phyloP scores from a whole-genome alignment of 2,888 invertebrate species.

The Tupiocoris notatus region DNA sequence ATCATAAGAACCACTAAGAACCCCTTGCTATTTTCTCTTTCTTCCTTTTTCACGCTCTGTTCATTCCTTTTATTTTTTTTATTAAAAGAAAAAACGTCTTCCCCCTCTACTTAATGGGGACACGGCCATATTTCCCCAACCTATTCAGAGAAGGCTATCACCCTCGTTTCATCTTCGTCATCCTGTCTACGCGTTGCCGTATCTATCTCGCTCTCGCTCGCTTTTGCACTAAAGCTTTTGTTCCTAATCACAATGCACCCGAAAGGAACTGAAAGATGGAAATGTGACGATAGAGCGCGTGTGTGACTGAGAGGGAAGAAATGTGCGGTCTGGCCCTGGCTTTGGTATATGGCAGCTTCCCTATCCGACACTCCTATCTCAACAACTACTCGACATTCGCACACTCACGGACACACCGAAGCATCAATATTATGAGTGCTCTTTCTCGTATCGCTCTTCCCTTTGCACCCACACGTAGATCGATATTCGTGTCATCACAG shows the following conservation, averaged over 20 bases:
- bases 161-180: not conserved
- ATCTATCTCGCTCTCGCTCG: conserved; percentile 1
- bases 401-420: conserved; percentile 10
- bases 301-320: not conserved
- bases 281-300: too few species aligned
- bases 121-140: conserved; percentile 27
- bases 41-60: conserved; percentile 9
- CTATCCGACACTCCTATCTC: not conserved
- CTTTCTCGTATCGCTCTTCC: conserved; percentile 19
- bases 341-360: not conserved
- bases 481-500: conserved; percentile 10
- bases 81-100: conserved; percentile 15
- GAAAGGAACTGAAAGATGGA: not conserved
- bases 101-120: conserved; percentile 8
- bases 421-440: conserved; percentile 36
- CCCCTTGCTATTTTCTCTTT: conserved; percentile 27
- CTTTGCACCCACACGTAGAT: not conserved
- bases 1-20: conserved; percentile 24
- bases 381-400: not conserved
- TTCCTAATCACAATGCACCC: conserved; percentile 25
- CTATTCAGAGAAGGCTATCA: not conserved
- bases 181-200: not conserved
- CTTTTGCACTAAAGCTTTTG: conserved; percentile 14
- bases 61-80: conserved; percentile 31
- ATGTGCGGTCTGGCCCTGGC: not conserved